Evolutionary conservation across 1,140 invertebrate species (phyloP).

Genomic region (Meloidogyne chitwoodi): DNA sequence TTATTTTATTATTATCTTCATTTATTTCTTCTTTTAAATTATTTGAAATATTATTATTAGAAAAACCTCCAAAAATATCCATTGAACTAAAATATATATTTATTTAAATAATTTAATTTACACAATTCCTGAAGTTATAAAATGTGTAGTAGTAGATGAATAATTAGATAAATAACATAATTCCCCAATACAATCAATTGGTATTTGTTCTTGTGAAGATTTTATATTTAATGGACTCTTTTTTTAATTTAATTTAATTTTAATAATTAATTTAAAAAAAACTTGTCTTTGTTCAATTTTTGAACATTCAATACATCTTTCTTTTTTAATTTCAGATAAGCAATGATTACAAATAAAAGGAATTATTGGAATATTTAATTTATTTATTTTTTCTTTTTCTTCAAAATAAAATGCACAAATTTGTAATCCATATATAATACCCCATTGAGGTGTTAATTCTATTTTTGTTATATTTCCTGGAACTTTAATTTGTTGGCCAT

Average conservation of each 20-base stretch:
- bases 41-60: neutral
- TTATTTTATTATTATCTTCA: neutral
- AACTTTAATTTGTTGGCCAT: slow-evolving; percentile 29
- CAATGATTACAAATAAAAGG: slow-evolving; percentile 37
- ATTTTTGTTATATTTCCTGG: slow-evolving; percentile 37
- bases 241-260: neutral
- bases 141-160: neutral
- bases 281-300: slow-evolving; percentile 31
- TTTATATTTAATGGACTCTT: neutral
- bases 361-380: slow-evolving; percentile 31
- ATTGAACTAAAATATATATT: neutral
- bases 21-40: neutral
- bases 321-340: neutral
- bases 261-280: neutral
- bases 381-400: neutral
- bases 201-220: neutral
- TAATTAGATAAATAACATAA: neutral
- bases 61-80: neutral
- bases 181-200: neutral
- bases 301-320: slow-evolving; percentile 37
- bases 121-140: slow-evolving; percentile 11
- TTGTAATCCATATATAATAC: slow-evolving; percentile 36
- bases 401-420: slow-evolving; percentile 41
- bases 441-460: slow-evolving; percentile 27
- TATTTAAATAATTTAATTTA: neutral